Evolutionary conservation across 1,140 invertebrate genomes (phyloP), one percentile per base, ranked within the genome.

Genomic region (Atta texana): DNA sequence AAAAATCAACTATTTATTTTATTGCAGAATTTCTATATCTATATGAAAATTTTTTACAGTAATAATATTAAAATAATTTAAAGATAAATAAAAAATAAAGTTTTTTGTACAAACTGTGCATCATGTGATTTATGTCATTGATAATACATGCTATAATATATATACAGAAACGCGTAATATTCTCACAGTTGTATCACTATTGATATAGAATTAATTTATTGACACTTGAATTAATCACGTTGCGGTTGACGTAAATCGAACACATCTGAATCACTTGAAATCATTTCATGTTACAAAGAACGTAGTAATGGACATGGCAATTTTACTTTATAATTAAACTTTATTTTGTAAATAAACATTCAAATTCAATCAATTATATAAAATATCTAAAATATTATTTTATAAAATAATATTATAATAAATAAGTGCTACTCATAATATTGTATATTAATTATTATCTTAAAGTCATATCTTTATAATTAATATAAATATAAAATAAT

Each of bases 201-300:
- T 51, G 16, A 5, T 44, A 14, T 2, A 44, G n/a, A 57, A 59
- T 76, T 28, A 44, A 61, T 44, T 61, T 44, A 61, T 74, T 16
- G 28, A 51, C 6, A 51, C 44, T 66, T 78, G 59, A 34, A 78
- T 66, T 78, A 78, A 78, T 64, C 39, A 77, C 7, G 24, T 78
- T 64, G 57, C 51, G 59, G 34, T 76, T 61, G n/a, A 66, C 7
- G 18, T 18, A 78, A 64, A 61, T 53, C 12, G 16, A 49, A 66
- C 6, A 8, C 28, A 66, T 78, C 12, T 14, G 10, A 28, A 44
- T 44, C 59, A 66, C n/a, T 78, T 5, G 8, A 78, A 31, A n/a
- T 28, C 21, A 24, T 61, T 77, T 77, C 16, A 63, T 76, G 16
- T 76, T 16, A 34, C 51, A 77, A 61, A 61, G 1, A 18, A 3